A percentile compares a stretch with the other conserved stretches of the same genome.
These are phyloP conservation scores for Agrenia bidenticulata DNA, from an alignment of 2,888 invertebrate species.

Conservation along the genomic window DNA sequence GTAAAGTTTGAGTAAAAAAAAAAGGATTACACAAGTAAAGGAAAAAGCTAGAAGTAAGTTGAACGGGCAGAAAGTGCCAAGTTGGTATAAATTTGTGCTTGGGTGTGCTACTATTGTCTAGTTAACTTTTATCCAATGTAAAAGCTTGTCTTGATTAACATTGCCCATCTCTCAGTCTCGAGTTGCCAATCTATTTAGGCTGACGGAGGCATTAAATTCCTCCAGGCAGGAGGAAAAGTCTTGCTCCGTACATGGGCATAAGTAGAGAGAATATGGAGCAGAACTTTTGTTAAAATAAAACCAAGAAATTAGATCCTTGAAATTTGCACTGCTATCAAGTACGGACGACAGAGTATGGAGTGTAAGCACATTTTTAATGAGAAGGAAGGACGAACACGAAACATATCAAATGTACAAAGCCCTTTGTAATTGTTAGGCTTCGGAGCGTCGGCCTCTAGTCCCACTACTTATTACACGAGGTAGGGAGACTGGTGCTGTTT, in stretches of 20 bases:
- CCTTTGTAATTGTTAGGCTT: slow-evolving; percentile 6
- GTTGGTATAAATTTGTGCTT: slow-evolving; percentile 1
- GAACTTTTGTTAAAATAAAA: slow-evolving; percentile 23
- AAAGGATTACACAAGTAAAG: too few species aligned
- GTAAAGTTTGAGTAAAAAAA: too few species aligned
- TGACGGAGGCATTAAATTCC: slow-evolving; percentile 24
- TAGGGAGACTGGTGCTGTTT: slow-evolving; percentile 3
- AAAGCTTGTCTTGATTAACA: slow-evolving; percentile 20
- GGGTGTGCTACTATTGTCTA: slow-evolving; percentile 8
- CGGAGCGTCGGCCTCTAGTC: too few species aligned
- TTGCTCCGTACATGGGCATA: not conserved
- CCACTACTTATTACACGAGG: too few species aligned
- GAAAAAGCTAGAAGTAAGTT: too few species aligned
- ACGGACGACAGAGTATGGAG: not conserved
- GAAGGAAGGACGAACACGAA: slow-evolving; percentile 12
- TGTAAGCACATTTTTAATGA: slow-evolving; percentile 21
- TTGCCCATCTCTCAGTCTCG: slow-evolving; percentile 19
- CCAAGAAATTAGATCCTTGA: slow-evolving; percentile 18
- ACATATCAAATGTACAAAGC: slow-evolving; percentile 21
- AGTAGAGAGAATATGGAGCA: not conserved
- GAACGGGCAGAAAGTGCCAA: too few species aligned
- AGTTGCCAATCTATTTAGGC: slow-evolving; percentile 24
- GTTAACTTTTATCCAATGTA: slow-evolving; percentile 5
- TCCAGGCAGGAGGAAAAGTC: slow-evolving; percentile 16
- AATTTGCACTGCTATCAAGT: slow-evolving; percentile 5